These are phyloP conservation scores for Marmota monax DNA, from an alignment of 2,113 vertebrate species.

Conservation along the genomic window DNA sequence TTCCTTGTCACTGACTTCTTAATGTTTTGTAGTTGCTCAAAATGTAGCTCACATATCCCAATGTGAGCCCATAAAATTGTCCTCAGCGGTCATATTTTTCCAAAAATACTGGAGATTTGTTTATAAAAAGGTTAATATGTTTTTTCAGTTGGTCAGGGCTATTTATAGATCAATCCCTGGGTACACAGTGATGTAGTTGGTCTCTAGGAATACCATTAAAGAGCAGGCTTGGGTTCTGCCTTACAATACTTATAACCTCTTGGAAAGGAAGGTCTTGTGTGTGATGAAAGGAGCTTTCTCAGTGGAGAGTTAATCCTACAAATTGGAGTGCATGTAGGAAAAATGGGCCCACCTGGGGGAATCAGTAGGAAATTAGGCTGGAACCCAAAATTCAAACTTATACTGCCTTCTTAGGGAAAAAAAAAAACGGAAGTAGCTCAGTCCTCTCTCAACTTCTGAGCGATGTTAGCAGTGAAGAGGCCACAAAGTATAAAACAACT, in stretches of 20 bases:
- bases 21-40: not conserved
- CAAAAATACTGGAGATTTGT: not conserved
- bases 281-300: not conserved
- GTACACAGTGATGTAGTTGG: not conserved
- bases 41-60: not conserved
- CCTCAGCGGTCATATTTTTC: not conserved
- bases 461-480: not conserved
- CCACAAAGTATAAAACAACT: too few relatives aligned
- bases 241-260: not conserved
- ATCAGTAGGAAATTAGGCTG: not conserved
- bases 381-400: not conserved
- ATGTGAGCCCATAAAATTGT: not conserved
- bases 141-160: constrained; percentile 33
- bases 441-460: not conserved
- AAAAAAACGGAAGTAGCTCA: not conserved
- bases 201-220: constrained; percentile 20
- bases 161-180: not conserved
- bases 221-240: not conserved
- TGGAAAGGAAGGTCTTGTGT: not conserved
- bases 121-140: not conserved
- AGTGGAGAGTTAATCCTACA: not conserved
- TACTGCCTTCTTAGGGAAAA: not conserved
- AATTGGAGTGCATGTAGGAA: not conserved
- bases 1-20: not conserved
- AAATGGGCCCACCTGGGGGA: too few relatives aligned